Base-by-base conservation (phyloP, 2,888 invertebrate species). In the Leptinotarsa tumamoca region DNA sequence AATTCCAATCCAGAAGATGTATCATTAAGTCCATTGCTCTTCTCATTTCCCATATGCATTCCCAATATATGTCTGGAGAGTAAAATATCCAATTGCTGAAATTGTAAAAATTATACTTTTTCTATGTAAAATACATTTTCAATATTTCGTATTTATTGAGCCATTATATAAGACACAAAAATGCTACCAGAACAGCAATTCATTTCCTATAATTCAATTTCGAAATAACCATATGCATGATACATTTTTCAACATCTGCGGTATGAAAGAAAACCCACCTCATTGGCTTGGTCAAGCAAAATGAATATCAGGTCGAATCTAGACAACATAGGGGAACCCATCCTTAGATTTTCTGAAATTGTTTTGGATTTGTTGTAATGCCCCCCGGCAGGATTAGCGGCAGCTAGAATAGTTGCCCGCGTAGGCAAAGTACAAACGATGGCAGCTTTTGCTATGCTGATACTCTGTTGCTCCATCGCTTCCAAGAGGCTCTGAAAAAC, bases 251-350 rank as follows among this genome's bases (percentile, higher is more conserved):
- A 43, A 3, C 43, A 43, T 43, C 43, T 10, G 43, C 43, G 3
- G 43, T 10, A 43, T 10, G 43, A 43, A 13, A 2, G 43, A 43
- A 43, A 18, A 67, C 70, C 84, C 86, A 94, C 94, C 90, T 94
- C 93, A 87, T 96, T 93, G 5, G 97, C 95, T 85, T 93, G 93
- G 89, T 98, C 98, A 76, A 97, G 88, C 43, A 98, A 90, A 79
- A 98, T 94, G 87, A 97, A 98, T 67, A 97, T 94, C 73, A 98
- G 90, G 90, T 98, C 98, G 88, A 98, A 98, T 87, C 98, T 91
- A 3, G 97, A 97, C 18, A 98, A 89, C 72, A 98, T 90, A 0
- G 98, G 94, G 17, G 95, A 93, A 80, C 94, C 93, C 81, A 98
- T 92, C 87, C 94, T 95, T 77, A 98, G 90, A 89, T 98, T 98